Percentiles rank a stretch among this genome's conserved stretches.
Conservation (phyloP, 2,113 vertebrate species). For the Panurus biarmicus region DNA sequence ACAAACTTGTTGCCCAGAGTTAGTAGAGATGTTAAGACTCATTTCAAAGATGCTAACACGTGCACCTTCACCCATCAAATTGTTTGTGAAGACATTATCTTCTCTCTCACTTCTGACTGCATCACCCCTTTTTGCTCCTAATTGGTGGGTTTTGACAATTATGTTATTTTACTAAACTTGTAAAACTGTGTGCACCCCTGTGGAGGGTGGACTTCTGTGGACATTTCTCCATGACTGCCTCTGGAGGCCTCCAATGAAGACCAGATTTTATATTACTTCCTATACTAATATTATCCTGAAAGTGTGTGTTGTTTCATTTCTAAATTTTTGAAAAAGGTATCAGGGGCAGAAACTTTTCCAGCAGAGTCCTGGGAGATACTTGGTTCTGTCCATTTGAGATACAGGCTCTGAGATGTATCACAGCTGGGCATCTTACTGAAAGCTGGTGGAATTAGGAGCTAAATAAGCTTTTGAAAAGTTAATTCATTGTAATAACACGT, state of each 20-base stretch:
- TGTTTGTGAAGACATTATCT: background rate
- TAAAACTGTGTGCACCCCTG: background rate
- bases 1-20: background rate
- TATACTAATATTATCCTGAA: background rate
- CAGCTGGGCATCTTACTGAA: background rate
- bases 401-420: background rate
- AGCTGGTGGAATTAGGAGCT: background rate
- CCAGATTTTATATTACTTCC: background rate
- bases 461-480: background rate
- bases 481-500: background rate
- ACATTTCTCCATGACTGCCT: background rate
- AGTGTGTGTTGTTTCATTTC: background rate
- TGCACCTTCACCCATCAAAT: background rate
- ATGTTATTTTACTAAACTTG: background rate
- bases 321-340: background rate
- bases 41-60: fast-evolving
- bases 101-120: background rate
- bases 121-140: background rate
- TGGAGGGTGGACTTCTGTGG: background rate
- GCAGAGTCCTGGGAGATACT: background rate
- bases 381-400: background rate
- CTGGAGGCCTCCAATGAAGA: background rate
- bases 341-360: background rate
- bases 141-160: background rate
- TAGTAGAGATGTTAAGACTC: background rate